phyloP scores from a whole-genome alignment of 1,140 invertebrate genomes.

The fruit fly (Drosophila melanogaster) region DNA sequence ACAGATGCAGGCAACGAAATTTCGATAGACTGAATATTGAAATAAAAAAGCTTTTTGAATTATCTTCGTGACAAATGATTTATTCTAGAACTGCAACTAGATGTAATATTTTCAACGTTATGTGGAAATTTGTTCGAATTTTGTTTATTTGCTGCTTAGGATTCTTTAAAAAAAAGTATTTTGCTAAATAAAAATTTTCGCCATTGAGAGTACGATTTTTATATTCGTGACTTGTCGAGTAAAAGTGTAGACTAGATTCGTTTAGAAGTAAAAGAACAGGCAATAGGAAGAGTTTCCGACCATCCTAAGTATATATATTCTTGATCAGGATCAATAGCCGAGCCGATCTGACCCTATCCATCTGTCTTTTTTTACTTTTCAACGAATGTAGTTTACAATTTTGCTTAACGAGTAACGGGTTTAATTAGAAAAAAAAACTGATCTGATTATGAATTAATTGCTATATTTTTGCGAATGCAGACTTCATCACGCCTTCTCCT shows the following conservation, averaged over 20 bases:
- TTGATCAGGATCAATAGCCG: too few relatives aligned
- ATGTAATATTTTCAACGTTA: neutral
- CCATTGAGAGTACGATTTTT: too few relatives aligned
- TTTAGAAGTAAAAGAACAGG: too few relatives aligned
- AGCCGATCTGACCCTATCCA: too few relatives aligned
- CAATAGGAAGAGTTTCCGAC: too few relatives aligned
- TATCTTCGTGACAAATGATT: neutral
- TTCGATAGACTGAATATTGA: neutral
- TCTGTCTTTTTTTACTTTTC: too few relatives aligned
- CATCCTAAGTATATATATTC: too few relatives aligned
- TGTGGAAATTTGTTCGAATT: neutral
- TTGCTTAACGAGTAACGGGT: too few relatives aligned
- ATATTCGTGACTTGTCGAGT: too few relatives aligned
- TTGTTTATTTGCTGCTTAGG: neutral
- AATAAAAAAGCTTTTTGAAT: neutral
- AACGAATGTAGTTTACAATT: too few relatives aligned
- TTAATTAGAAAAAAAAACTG: neutral
- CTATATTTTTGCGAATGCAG: conserved; percentile 9
- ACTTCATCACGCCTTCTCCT: conserved; percentile 59
- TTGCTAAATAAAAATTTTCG: too few relatives aligned
- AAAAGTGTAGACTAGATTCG: too few relatives aligned
- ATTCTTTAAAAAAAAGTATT: neutral
- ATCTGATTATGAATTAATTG: neutral
- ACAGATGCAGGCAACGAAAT: neutral
- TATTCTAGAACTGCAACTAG: neutral